phyloP scores from a whole-genome alignment of 2,113 vertebrate genomes.

The Paratilapia polleni region DNA sequence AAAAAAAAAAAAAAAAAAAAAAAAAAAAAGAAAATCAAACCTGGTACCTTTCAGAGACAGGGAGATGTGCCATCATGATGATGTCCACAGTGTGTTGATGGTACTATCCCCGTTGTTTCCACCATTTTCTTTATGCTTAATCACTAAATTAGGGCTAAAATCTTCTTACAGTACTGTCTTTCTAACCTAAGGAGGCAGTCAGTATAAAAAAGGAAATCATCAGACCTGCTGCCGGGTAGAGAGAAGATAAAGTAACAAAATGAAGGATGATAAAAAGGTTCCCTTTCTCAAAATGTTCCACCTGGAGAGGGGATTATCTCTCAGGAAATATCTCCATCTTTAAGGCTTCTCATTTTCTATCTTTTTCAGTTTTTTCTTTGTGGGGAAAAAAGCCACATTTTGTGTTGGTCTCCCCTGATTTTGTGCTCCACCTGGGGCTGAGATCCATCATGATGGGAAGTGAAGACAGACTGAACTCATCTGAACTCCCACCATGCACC shows the following conservation, averaged over 20 bases:
- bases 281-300: slow-evolving; percentile 23
- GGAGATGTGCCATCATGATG: background rate
- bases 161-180: background rate
- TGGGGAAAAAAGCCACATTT: slow-evolving; percentile 7
- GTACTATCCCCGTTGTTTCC: background rate
- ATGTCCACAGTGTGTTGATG: background rate
- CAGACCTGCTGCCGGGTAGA: slow-evolving; percentile 21
- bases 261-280: slow-evolving; percentile 56
- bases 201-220: slow-evolving; percentile 12
- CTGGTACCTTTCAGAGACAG: background rate
- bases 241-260: slow-evolving; percentile 38
- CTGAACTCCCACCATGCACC: slow-evolving; percentile 38
- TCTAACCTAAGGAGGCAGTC: slow-evolving; percentile 14
- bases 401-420: slow-evolving; percentile 22
- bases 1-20: background rate
- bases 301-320: slow-evolving; percentile 55
- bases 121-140: background rate
- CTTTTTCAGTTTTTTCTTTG: slow-evolving; percentile 13
- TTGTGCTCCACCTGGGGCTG: background rate
- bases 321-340: slow-evolving; percentile 50
- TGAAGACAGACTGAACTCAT: background rate
- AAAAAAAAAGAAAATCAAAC: background rate
- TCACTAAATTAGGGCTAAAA: slow-evolving; percentile 1
- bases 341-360: slow-evolving; percentile 35
- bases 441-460: background rate